Percentiles rank a stretch among this genome's conserved stretches.
phyloP scores from a whole-genome alignment of 2,113 vertebrate genomes.

The Corythornis cristatus region DNA sequence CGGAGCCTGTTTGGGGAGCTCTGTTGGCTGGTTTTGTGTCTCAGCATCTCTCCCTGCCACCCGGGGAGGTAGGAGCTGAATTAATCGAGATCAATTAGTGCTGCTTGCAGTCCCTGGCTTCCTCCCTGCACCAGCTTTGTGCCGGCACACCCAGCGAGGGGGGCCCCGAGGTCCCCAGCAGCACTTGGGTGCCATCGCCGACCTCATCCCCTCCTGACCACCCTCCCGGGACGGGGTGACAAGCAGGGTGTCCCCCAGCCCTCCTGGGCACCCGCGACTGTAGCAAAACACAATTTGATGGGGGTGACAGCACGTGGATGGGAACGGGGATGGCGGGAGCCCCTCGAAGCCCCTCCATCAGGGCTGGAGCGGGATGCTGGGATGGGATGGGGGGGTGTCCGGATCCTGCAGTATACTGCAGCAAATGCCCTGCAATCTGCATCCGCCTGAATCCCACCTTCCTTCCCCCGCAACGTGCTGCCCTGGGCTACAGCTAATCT shows the following conservation, averaged over 20 bases:
- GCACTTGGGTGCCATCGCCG: neutral
- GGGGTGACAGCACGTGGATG: no score
- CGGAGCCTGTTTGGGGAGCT: slow-evolving; percentile 24
- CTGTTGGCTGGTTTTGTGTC: slow-evolving; percentile 35
- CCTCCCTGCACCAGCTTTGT: slow-evolving; percentile 59
- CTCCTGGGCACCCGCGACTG: fast-evolving
- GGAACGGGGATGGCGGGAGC: neutral
- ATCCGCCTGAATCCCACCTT: slow-evolving; percentile 53
- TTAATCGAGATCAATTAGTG: slow-evolving; percentile 68
- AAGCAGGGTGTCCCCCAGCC: neutral
- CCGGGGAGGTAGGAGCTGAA: slow-evolving; percentile 63
- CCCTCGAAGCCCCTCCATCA: neutral
- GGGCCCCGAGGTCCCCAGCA: neutral
- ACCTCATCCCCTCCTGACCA: neutral
- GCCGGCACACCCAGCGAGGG: neutral
- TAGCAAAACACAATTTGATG: neutral
- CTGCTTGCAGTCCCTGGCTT: slow-evolving; percentile 46
- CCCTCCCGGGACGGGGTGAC: neutral
- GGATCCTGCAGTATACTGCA: slow-evolving; percentile 57
- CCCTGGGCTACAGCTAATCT: slow-evolving; percentile 68
- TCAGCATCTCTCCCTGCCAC: slow-evolving; percentile 55
- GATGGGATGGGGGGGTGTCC: neutral
- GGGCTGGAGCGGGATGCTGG: neutral
- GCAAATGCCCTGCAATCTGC: slow-evolving; percentile 46
- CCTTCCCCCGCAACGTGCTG: slow-evolving; percentile 57